Percentiles rank a stretch among this genome's conserved stretches.
Conservation (phyloP, 1,140 invertebrate species). For the Oreohelix idahoensis region DNA sequence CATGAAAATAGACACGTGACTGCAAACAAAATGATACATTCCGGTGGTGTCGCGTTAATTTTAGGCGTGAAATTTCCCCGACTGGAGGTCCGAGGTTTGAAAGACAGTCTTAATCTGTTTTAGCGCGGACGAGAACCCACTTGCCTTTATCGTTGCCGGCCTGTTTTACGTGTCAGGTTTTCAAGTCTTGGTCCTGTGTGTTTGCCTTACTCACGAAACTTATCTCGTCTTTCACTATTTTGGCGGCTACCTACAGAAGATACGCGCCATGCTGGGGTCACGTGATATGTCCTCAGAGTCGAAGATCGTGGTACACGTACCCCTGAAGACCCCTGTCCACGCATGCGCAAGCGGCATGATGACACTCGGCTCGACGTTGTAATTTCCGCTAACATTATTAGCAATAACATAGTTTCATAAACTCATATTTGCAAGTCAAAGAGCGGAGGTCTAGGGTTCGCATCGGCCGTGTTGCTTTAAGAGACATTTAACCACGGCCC, state of each 20-base stretch:
- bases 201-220: constrained; percentile 22
- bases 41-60: background rate
- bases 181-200: background rate
- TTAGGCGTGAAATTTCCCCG: background rate
- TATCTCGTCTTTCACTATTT: constrained; percentile 21
- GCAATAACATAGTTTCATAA: constrained; percentile 24
- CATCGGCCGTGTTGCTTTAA: constrained; percentile 7
- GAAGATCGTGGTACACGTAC: constrained; percentile 10
- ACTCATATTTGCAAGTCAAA: constrained; percentile 32
- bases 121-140: constrained; percentile 1
- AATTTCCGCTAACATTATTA: constrained; percentile 37
- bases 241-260: background rate
- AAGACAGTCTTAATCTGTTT: constrained; percentile 1
- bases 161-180: background rate
- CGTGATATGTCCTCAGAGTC: constrained; percentile 31
- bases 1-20: background rate
- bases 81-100: background rate
- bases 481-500: background rate
- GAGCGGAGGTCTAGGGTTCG: background rate
- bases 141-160: background rate
- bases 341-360: constrained; percentile 23
- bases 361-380: constrained; percentile 5
- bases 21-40: constrained; percentile 14
- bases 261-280: constrained; percentile 17
- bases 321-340: background rate